phyloP scores from a whole-genome alignment of 2,797 vertebrate species.

The Luscinia megarhynchos region DNA sequence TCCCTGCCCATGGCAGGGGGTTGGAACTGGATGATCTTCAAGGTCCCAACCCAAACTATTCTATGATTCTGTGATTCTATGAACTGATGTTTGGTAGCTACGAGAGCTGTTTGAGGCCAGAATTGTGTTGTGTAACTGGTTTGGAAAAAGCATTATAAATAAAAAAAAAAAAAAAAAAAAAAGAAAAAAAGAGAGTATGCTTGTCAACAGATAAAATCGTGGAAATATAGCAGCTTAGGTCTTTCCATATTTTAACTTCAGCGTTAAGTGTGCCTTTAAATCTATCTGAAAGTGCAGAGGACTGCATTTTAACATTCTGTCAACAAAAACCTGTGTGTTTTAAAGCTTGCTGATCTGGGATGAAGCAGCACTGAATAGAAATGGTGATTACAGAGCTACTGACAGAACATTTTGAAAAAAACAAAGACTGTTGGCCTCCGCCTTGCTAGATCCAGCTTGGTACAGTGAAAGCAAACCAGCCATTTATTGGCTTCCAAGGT shows the following conservation, averaged over 20 bases:
- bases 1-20: neutral
- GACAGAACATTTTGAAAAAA: slow-evolving; percentile 29
- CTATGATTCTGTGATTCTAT: neutral
- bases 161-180: neutral
- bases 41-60: neutral
- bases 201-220: slow-evolving; percentile 16
- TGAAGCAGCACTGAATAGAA: slow-evolving; percentile 57
- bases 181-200: neutral
- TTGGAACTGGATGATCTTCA: neutral
- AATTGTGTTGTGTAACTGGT: slow-evolving; percentile 34
- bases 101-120: slow-evolving; percentile 19
- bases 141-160: slow-evolving; percentile 31
- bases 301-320: slow-evolving; percentile 23
- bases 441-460: neutral
- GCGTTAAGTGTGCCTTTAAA: neutral
- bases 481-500: neutral
- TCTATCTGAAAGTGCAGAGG: slow-evolving; percentile 35
- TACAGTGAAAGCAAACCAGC: neutral
- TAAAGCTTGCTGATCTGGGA: slow-evolving; percentile 52
- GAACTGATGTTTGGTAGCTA: neutral
- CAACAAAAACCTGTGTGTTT: slow-evolving; percentile 24
- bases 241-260: slow-evolving; percentile 25
- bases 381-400: slow-evolving; percentile 42
- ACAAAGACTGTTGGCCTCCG: neutral
- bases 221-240: neutral